A percentile compares a stretch with the other conserved stretches of the same genome.
Evolutionary conservation across 2,888 invertebrate species (phyloP).

Genomic region (Hydroisotoma schaefferi): DNA sequence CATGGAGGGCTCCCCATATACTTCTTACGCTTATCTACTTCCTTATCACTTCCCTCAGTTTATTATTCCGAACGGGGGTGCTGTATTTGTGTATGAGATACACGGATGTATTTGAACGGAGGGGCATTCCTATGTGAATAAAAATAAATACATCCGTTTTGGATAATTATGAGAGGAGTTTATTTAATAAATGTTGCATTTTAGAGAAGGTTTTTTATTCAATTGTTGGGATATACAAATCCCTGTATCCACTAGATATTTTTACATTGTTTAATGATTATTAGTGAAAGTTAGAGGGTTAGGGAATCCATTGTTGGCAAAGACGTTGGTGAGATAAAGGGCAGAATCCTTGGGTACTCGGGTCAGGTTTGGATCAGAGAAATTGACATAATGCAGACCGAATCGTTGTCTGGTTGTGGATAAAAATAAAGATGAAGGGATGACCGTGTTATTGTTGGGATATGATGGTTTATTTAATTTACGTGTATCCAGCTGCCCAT

Average conservation of each 20-base stretch:
- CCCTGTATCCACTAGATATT: no score
- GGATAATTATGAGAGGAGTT: no score
- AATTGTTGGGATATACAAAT: no score
- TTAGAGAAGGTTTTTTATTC: no score
- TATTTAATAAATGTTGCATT: no score
- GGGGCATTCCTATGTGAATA: slow-evolving; percentile 28
- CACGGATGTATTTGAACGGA: slow-evolving; percentile 31
- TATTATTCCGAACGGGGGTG: slow-evolving; percentile 31
- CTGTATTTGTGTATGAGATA: slow-evolving; percentile 32
- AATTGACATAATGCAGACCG: slow-evolving; percentile 32
- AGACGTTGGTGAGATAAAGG: slow-evolving; percentile 17
- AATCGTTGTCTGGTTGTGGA: no score
- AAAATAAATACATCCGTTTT: slow-evolving; percentile 49
- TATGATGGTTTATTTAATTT: slow-evolving; percentile 1
- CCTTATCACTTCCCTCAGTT: slow-evolving; percentile 22
- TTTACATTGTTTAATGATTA: no score
- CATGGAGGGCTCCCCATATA: slow-evolving; percentile 35
- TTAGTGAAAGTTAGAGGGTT: no score
- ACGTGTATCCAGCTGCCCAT: slow-evolving; percentile 39
- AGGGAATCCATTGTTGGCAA: slow-evolving; percentile 35
- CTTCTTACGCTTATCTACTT: slow-evolving; percentile 33
- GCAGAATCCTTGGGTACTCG: slow-evolving; percentile 32
- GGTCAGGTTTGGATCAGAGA: slow-evolving; percentile 24
- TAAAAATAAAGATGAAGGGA: no score
- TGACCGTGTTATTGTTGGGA: no score